Conservation (phyloP, 2,797 vertebrate species). For the Acipenser ruthenus region DNA sequence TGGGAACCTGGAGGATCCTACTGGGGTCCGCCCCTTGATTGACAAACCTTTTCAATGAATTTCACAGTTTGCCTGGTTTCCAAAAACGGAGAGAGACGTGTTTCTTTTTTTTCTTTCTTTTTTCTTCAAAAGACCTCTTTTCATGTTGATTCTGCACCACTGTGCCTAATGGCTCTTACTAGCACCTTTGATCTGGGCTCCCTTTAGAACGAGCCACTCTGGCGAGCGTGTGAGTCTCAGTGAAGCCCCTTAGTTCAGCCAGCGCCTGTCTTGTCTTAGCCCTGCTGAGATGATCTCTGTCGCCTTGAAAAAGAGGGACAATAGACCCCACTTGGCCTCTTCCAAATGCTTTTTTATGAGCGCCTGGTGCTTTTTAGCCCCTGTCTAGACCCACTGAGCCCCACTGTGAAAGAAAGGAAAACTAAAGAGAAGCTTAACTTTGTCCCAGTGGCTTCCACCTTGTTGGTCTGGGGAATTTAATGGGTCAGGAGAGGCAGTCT, state of each 20-base stretch:
- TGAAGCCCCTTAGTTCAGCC: background rate
- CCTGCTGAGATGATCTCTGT: constrained; percentile 10
- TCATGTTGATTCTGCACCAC: constrained; percentile 64
- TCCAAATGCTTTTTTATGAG: constrained; percentile 18
- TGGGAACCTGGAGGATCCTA: constrained; percentile 64
- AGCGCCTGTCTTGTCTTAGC: constrained; percentile 17
- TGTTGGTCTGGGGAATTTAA: constrained; percentile 9
- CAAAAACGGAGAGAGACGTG: constrained; percentile 61
- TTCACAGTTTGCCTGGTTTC: constrained; percentile 75
- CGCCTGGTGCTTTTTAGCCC: constrained; percentile 19
- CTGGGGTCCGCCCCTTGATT: constrained; percentile 64
- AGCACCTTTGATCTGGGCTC: constrained; percentile 74
- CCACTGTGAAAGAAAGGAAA: constrained; percentile 3
- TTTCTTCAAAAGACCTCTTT: constrained; percentile 72
- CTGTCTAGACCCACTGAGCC: constrained; percentile 10
- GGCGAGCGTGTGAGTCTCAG: constrained; percentile 17
- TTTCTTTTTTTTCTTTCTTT: constrained; percentile 52
- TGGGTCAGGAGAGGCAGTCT: background rate
- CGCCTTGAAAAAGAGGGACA: constrained; percentile 15
- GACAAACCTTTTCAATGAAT: constrained; percentile 79
- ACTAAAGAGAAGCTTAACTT: constrained; percentile 17
- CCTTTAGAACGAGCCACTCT: constrained; percentile 53
- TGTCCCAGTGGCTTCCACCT: constrained; percentile 9
- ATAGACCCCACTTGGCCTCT: constrained; percentile 26
- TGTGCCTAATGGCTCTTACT: constrained; percentile 71